Evolutionary conservation across 2,888 invertebrate species (phyloP).

Genomic region (Chouioia cunea): DNA sequence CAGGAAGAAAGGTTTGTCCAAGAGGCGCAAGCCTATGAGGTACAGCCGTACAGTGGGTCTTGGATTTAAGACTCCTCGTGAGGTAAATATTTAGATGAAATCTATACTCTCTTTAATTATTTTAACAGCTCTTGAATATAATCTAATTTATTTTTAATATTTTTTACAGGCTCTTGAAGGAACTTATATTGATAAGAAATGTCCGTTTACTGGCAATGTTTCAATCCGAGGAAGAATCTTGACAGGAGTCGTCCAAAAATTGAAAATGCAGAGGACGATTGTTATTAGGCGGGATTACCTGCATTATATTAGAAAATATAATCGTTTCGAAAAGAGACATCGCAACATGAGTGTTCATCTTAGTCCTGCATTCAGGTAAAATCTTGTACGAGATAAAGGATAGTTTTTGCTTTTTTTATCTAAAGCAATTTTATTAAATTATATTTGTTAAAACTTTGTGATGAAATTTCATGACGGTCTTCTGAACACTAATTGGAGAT

Average conservation of each 20-base stretch:
- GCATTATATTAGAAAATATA: slow-evolving; percentile 98
- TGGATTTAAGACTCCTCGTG: slow-evolving; percentile 94
- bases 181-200: slow-evolving; percentile 99
- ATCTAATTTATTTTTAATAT: no score
- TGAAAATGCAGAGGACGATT: slow-evolving; percentile 99
- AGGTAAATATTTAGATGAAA: slow-evolving; percentile 77
- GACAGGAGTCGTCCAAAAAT: slow-evolving; percentile 95
- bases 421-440: no score
- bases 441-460: slow-evolving; percentile 67
- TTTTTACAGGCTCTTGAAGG: slow-evolving; percentile 91
- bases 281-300: slow-evolving; percentile 98
- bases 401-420: no score
- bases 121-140: no score
- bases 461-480: slow-evolving; percentile 85
- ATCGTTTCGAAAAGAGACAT: slow-evolving; percentile 98
- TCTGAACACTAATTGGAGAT: slow-evolving; percentile 72
- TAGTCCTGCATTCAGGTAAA: slow-evolving; percentile 96
- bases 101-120: no score
- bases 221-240: slow-evolving; percentile 97
- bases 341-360: slow-evolving; percentile 99
- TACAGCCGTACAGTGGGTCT: slow-evolving; percentile 92
- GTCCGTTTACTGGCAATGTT: slow-evolving; percentile 99
- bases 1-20: slow-evolving; percentile 84
- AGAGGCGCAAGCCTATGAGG: slow-evolving; percentile 83
- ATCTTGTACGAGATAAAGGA: slow-evolving; percentile 13